Percentiles rank a stretch among this genome's conserved stretches.
These are phyloP conservation scores for Onthophagus taurus DNA, from an alignment of 1,140 invertebrate genomes.

Conservation along the genomic window DNA sequence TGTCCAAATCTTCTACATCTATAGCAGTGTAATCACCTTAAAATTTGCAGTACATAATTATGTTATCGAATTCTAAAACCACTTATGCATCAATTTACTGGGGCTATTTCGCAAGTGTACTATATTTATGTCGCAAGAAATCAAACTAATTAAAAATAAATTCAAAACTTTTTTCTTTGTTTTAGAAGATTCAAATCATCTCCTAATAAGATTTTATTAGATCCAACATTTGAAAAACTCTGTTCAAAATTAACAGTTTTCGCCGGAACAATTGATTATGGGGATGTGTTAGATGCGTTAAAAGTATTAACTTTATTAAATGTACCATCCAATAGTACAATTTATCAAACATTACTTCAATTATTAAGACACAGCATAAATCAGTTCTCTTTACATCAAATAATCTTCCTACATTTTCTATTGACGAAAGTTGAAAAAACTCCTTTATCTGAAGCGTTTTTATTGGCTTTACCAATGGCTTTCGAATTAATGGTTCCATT, in stretches of 20 bases:
- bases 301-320: slow-evolving; percentile 47
- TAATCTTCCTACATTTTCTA: slow-evolving; percentile 50
- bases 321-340: slow-evolving; percentile 43
- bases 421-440: slow-evolving; percentile 38
- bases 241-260: slow-evolving; percentile 43
- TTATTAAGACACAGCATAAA: slow-evolving; percentile 50
- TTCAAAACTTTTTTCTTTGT: too few species aligned
- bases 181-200: slow-evolving; percentile 27
- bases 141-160: too few species aligned
- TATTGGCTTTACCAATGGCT: slow-evolving; percentile 49
- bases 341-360: slow-evolving; percentile 52
- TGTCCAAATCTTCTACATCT: too few species aligned
- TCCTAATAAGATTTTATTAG: slow-evolving; percentile 25
- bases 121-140: too few species aligned
- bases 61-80: too few species aligned
- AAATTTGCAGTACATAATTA: too few species aligned
- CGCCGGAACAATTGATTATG: slow-evolving; percentile 40
- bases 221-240: slow-evolving; percentile 40
- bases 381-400: slow-evolving; percentile 45
- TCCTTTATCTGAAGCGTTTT: slow-evolving; percentile 49
- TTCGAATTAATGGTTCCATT: slow-evolving; percentile 48
- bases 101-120: too few species aligned
- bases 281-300: slow-evolving; percentile 44
- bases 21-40: too few species aligned
- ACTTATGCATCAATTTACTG: too few species aligned